These are phyloP conservation scores for Eublepharis macularius DNA, from an alignment of 2,113 vertebrate species.

Conservation along the genomic window DNA sequence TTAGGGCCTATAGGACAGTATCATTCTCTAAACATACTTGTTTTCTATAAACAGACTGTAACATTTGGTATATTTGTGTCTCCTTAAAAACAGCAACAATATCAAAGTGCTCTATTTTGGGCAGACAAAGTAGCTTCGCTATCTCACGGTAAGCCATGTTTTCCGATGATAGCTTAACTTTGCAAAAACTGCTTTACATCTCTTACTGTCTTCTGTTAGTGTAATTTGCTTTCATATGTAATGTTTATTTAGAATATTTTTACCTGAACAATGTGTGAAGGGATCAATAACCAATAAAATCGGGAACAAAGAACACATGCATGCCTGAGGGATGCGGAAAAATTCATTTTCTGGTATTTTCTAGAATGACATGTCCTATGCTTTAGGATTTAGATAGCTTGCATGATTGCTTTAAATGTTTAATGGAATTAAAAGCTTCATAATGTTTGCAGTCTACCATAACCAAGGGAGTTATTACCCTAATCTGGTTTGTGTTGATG, in stretches of 20 bases:
- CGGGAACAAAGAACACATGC: too few species aligned
- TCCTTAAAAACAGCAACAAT: constrained; percentile 87
- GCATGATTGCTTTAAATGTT: neutral
- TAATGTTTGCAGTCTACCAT: neutral
- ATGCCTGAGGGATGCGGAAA: too few species aligned
- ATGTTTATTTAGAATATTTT: neutral
- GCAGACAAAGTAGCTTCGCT: constrained; percentile 97
- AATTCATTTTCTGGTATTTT: neutral
- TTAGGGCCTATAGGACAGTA: neutral
- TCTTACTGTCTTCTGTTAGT: neutral
- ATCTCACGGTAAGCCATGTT: constrained; percentile 87
- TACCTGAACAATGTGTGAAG: too few species aligned
- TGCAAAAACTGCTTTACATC: neutral
- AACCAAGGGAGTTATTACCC: neutral
- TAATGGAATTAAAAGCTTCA: neutral
- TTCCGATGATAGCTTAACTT: constrained; percentile 8
- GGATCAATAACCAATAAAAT: too few species aligned
- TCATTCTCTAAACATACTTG: neutral
- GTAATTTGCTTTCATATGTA: neutral
- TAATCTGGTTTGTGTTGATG: neutral
- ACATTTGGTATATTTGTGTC: constrained; percentile 45
- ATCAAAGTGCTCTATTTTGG: constrained; percentile 99
- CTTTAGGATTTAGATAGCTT: neutral
- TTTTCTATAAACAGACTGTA: neutral
- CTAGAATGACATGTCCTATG: neutral